phyloP scores from a whole-genome alignment of 1,140 invertebrate species.

The Alviniconcha marisindica region DNA sequence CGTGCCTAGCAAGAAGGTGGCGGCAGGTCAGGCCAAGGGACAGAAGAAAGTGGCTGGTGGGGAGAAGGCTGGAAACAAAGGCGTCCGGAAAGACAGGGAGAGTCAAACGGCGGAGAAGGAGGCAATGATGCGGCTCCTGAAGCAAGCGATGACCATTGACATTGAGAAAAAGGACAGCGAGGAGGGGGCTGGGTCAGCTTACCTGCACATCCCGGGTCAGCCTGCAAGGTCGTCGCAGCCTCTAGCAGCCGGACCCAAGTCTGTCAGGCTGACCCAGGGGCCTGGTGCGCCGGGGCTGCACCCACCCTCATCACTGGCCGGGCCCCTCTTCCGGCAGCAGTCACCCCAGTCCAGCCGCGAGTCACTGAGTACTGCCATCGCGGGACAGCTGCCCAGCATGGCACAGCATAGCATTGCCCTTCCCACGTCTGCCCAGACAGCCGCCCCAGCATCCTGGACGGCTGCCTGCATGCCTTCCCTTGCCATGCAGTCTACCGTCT shows the following conservation, averaged over 20 bases:
- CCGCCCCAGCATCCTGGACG: too few relatives aligned
- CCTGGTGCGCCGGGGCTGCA: not conserved
- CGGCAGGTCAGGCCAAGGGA: not conserved
- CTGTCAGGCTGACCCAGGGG: not conserved
- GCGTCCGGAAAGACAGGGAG: not conserved
- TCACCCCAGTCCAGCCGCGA: not conserved
- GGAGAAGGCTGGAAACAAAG: not conserved
- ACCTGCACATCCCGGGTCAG: not conserved
- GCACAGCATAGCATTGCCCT: too few relatives aligned
- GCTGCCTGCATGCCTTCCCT: too few relatives aligned
- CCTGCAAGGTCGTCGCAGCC: too few relatives aligned
- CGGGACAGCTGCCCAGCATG: not conserved
- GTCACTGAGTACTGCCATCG: not conserved
- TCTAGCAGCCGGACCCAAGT: not conserved
- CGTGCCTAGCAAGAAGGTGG: not conserved
- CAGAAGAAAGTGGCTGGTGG: constrained; percentile 25
- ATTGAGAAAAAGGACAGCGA: not conserved
- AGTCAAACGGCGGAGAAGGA: not conserved
- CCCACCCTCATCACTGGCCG: not conserved
- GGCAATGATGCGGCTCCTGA: constrained; percentile 17
- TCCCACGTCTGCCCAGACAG: too few relatives aligned
- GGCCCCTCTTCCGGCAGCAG: constrained; percentile 6
- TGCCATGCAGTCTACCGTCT: too few relatives aligned
- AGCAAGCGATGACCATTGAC: constrained; percentile 28
- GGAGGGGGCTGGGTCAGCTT: not conserved